phyloP scores from a whole-genome alignment of 2,113 vertebrate species.

The Psilopogon haemacephalus region DNA sequence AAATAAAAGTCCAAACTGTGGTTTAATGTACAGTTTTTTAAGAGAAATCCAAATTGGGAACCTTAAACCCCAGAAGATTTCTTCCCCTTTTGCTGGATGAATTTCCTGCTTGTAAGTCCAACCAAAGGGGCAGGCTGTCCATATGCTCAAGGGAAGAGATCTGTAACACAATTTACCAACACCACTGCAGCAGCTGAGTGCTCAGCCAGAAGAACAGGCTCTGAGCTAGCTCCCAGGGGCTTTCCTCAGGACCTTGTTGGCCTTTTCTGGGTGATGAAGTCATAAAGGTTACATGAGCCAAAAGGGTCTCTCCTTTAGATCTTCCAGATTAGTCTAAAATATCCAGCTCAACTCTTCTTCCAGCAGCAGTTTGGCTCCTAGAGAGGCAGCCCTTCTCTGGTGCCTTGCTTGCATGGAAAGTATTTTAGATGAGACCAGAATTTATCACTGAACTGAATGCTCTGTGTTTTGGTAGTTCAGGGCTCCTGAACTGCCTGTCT shows the following conservation, averaged over 20 bases:
- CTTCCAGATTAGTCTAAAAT: background rate
- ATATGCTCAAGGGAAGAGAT: background rate
- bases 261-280: background rate
- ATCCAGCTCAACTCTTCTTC: background rate
- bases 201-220: background rate
- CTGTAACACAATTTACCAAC: background rate
- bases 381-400: background rate
- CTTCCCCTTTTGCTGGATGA: background rate
- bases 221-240: background rate
- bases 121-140: background rate
- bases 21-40: background rate
- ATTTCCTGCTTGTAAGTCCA: background rate
- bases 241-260: background rate
- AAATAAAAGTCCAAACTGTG: background rate
- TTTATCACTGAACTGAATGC: background rate
- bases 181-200: background rate
- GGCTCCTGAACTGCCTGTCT: background rate
- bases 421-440: background rate
- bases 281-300: background rate
- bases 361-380: background rate
- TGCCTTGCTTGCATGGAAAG: fast-evolving
- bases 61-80: background rate
- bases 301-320: background rate
- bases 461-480: background rate
- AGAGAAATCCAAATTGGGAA: background rate